Conservation (phyloP, 64 coral and sea anemone genomes). For the Acropora tenuis region DNA sequence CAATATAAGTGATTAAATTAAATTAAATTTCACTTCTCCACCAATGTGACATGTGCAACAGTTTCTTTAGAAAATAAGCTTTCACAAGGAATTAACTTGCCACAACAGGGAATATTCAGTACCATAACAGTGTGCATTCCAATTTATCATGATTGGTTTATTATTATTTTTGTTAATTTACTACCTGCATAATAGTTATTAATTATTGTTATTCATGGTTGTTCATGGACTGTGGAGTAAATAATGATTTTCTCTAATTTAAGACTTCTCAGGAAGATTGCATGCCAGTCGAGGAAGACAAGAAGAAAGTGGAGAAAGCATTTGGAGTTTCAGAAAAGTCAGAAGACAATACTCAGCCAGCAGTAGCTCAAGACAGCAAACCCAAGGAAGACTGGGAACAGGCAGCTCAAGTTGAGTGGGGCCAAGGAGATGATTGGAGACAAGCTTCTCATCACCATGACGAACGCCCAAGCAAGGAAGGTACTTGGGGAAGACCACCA, state of each 20-base stretch:
- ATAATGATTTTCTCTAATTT: not conserved
- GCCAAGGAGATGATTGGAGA: conserved; percentile 1
- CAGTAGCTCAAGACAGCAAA: not conserved
- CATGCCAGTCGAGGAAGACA: not conserved
- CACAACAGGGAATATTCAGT: no score
- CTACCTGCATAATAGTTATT: no score
- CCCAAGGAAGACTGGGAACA: conserved; percentile 23
- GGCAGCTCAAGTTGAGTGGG: not conserved
- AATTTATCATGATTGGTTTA: no score
- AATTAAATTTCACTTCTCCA: no score
- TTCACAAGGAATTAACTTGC: no score
- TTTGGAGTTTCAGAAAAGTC: not conserved
- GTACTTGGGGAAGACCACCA: conserved; percentile 3
- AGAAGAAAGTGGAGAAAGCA: not conserved
- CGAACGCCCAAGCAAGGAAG: not conserved
- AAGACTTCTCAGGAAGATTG: conserved; percentile 1
- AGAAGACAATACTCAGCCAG: not conserved
- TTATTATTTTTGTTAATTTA: no score
- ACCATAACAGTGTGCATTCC: no score
- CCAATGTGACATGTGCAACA: no score
- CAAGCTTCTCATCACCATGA: not conserved
- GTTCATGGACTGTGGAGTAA: no score
- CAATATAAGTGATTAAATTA: no score
- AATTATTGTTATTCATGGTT: no score
- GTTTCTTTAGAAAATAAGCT: no score